Conservation (phyloP, 2,113 vertebrate species). For the Apteryx owenii region DNA sequence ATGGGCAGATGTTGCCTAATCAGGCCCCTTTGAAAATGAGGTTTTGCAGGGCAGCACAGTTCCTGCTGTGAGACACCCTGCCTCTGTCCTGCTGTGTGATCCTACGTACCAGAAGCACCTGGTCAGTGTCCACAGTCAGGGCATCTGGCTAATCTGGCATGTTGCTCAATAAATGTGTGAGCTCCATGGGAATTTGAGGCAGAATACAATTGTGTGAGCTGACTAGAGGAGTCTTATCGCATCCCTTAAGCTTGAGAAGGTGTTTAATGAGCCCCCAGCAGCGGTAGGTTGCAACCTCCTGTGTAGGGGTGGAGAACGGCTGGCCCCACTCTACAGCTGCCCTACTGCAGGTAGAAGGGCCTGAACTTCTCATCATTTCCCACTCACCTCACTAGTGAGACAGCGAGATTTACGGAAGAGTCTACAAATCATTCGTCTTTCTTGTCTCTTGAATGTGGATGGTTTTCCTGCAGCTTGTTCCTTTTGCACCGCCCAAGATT, state of each 20-base stretch:
- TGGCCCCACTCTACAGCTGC: neutral
- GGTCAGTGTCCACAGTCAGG: neutral
- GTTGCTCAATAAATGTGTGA: neutral
- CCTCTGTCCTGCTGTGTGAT: neutral
- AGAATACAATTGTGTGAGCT: neutral
- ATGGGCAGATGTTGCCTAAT: neutral
- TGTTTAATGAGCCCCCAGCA: neutral
- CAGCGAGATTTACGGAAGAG: neutral
- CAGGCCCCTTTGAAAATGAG: neutral
- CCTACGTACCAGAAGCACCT: neutral
- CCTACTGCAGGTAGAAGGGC: neutral
- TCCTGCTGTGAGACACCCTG: neutral
- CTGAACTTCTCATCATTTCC: neutral
- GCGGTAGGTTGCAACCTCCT: neutral
- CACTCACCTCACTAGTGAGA: neutral
- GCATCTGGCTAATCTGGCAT: neutral
- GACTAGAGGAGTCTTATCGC: neutral
- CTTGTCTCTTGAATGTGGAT: neutral
- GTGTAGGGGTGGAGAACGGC: neutral
- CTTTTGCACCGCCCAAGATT: conserved; percentile 74
- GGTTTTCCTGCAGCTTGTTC: conserved; percentile 79
- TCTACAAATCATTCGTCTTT: neutral
- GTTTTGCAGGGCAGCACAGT: neutral
- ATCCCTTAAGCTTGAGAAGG: neutral
- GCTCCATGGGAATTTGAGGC: neutral